phyloP scores from a whole-genome alignment of 2,888 invertebrate genomes.

The Lasioglossum pauxillum region DNA sequence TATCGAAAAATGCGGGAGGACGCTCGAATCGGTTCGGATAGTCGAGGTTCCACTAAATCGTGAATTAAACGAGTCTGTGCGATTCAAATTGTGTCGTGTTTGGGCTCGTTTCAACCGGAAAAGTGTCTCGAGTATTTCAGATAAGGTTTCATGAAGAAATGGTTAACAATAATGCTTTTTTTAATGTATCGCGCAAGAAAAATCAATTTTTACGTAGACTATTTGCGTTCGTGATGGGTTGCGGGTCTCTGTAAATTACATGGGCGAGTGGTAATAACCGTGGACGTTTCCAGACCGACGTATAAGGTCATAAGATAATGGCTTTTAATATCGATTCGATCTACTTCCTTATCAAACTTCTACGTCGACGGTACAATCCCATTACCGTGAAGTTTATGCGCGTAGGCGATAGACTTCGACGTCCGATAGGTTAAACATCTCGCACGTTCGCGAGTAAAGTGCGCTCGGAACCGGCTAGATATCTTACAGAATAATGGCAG shows the following conservation, averaged over 20 bases:
- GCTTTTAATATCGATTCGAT: not conserved
- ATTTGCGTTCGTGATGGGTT: not conserved
- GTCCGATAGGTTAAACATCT: not conserved
- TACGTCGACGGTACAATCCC: not conserved
- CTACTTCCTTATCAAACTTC: not conserved
- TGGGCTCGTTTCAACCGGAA: not conserved
- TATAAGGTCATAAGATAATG: not conserved
- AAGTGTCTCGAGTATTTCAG: not conserved
- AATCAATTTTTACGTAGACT: not conserved
- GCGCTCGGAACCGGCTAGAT: not conserved
- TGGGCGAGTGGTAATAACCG: not conserved
- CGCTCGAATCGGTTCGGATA: not conserved
- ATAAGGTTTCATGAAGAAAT: not conserved
- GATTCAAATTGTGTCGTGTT: not conserved
- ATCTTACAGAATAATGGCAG: not conserved
- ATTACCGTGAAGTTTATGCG: not conserved
- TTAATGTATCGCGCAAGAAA: too few relatives aligned
- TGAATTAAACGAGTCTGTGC: too few relatives aligned
- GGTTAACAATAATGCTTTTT: not conserved
- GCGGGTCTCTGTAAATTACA: too few relatives aligned
- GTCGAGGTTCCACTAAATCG: too few relatives aligned
- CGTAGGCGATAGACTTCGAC: not conserved
- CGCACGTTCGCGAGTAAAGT: not conserved
- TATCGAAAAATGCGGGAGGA: not conserved
- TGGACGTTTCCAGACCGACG: not conserved